Evolutionary conservation across 2,113 vertebrate species (phyloP), one percentile per base, ranked within the genome.

Genomic region (Dinomys branickii): DNA sequence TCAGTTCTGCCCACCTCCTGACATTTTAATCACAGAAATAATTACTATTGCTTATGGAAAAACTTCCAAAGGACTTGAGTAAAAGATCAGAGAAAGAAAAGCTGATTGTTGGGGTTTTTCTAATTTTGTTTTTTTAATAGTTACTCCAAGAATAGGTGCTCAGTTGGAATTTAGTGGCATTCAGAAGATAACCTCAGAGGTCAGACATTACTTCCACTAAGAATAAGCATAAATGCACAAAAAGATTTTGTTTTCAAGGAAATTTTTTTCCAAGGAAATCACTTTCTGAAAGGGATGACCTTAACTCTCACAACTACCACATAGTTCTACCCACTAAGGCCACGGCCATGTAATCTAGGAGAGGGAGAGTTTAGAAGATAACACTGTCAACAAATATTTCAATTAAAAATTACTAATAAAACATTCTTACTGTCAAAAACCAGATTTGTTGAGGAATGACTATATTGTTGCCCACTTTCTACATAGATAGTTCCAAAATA

Each of bases 21-120:
- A 89, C 93, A 97, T 97, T 97, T 88, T 95, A 94, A 97, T 95
- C 90, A 86, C 65, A 69, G 80, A 88, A 96, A 78, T 69, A 95
- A 91, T 83, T 83, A 91, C 67, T 41, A 54, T 52, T 84, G 61
- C 96, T 95, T 94, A 54, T 75, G 71, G 96, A 97, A 96, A 38
- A 88, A 69, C 75, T 97, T 50, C 47, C 28, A 94, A 95, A 86
- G 28, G 17, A 73, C 22, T 91, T 73, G 13, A 77, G 28, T 90
- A 61, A 85, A 93, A 94, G 19, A 92, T 19, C 14, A 92, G 17
- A 85, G 69, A 83, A 52, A 69, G 7, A 38, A 94, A 38, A 95
- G 71, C 14, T 11, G 44, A 78, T 11, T 44, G 44, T 28, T 4
- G 41, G 7, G 38, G 22, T 69, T 87, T 63, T 80, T 88, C 92